A percentile compares a stretch with the other conserved stretches of the same genome.
Evolutionary conservation across 64 coral and sea anemone genomes (phyloP).

Genomic region (Porites australiensis): DNA sequence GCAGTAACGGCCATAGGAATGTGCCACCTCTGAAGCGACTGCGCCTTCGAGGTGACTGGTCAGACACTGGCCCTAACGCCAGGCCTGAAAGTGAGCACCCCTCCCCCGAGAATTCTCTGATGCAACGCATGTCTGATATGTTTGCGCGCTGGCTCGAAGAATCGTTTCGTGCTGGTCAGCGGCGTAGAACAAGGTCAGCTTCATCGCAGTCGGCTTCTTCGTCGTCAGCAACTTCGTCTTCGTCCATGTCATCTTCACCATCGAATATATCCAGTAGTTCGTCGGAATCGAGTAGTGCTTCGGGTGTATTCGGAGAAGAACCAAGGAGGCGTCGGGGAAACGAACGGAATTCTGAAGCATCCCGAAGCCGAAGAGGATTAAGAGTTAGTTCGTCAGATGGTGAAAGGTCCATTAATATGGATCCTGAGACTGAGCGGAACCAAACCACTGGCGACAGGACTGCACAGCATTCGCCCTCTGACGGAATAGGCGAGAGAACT

Average conservation of each 20-base stretch:
- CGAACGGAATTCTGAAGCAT: slow-evolving; percentile 40
- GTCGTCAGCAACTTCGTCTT: slow-evolving; percentile 58
- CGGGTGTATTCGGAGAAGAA: slow-evolving; percentile 31
- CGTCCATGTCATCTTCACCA: slow-evolving; percentile 28
- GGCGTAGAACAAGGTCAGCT: slow-evolving; percentile 63
- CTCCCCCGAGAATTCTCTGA: slow-evolving; percentile 76
- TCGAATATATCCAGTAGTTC: slow-evolving; percentile 61
- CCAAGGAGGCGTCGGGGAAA: slow-evolving; percentile 3
- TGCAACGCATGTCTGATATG: slow-evolving; percentile 96
- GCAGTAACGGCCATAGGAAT: slow-evolving; percentile 64
- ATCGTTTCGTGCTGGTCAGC: slow-evolving; percentile 86
- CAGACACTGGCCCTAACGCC: slow-evolving; percentile 97
- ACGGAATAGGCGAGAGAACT: not conserved
- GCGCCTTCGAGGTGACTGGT: slow-evolving; percentile 95
- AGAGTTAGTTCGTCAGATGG: not conserved
- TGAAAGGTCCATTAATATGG: not conserved
- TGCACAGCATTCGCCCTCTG: not conserved
- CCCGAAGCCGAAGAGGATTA: slow-evolving; percentile 1
- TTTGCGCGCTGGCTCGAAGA: slow-evolving; percentile 96
- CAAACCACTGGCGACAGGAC: not conserved
- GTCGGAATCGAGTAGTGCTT: slow-evolving; percentile 46
- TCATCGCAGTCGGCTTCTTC: slow-evolving; percentile 12
- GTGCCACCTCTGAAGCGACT: slow-evolving; percentile 86
- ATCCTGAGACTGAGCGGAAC: not conserved
- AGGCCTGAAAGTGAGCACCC: slow-evolving; percentile 92